phyloP scores from a whole-genome alignment of 2,113 vertebrate genomes.

The Siniperca knerii region DNA sequence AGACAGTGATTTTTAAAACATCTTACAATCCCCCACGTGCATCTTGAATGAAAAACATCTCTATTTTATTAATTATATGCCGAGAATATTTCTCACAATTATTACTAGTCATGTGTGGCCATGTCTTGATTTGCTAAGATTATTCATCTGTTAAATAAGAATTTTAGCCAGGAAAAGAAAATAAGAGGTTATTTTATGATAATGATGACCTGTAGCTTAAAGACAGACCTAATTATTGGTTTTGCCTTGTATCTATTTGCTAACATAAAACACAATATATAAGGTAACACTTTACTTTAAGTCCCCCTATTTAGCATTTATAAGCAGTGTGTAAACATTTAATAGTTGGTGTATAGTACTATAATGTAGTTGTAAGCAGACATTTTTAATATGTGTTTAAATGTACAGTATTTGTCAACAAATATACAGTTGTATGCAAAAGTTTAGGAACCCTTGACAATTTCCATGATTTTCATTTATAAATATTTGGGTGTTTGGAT shows the following conservation, averaged over 20 bases:
- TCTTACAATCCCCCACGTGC: not conserved
- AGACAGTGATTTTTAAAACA: constrained; percentile 11
- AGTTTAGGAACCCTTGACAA: no score
- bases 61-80: not conserved
- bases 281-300: no score
- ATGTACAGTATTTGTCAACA: not conserved
- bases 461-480: no score
- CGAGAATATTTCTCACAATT: not conserved
- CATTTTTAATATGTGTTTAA: not conserved
- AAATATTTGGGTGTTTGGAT: no score
- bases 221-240: not conserved
- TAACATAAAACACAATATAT: no score
- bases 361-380: not conserved
- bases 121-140: not conserved
- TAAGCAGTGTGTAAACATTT: not conserved
- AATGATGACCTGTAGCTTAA: not conserved
- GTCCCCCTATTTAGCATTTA: not conserved
- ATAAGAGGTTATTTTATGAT: not conserved
- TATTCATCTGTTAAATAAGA: not conserved
- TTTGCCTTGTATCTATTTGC: not conserved
- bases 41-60: constrained; percentile 1
- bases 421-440: no score
- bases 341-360: not conserved
- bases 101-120: not conserved
- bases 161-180: not conserved